Percentiles rank a stretch among this genome's conserved stretches.
Evolutionary conservation across 2,797 vertebrate species (phyloP).

Genomic region (Platalea minor): DNA sequence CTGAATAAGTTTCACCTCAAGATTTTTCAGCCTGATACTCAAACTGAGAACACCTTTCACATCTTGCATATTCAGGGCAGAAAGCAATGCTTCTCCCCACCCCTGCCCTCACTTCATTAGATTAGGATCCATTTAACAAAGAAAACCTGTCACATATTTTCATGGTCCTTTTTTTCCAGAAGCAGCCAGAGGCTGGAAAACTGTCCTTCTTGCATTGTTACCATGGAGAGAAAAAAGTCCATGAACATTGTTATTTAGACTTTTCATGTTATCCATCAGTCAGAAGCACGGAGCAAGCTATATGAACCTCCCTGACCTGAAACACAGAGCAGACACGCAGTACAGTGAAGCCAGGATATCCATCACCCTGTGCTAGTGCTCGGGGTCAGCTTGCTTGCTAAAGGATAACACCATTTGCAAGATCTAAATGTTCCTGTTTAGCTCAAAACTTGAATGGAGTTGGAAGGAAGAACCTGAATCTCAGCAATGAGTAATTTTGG

Average conservation of each 20-base stretch:
- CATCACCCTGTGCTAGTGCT: not conserved
- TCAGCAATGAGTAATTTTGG: not conserved
- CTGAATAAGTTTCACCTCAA: not conserved
- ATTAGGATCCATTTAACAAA: not conserved
- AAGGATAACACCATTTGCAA: not conserved
- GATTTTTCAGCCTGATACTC: not conserved
- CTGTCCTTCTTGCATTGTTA: not conserved
- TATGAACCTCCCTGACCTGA: not conserved
- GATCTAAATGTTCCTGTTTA: not conserved
- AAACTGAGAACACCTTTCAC: not conserved
- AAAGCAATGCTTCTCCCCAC: not conserved
- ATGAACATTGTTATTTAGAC: not conserved
- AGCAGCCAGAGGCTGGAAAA: not conserved
- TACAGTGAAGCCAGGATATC: not conserved
- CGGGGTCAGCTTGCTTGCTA: not conserved
- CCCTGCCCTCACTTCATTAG: not conserved
- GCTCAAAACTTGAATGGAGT: not conserved
- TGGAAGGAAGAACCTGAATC: not conserved
- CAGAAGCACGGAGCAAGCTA: not conserved
- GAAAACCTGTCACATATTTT: not conserved
- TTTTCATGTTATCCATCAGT: constrained; percentile 3
- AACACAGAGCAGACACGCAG: not conserved
- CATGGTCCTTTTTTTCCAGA: not conserved
- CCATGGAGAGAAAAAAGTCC: constrained; percentile 24
- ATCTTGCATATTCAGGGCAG: not conserved